phyloP scores from a whole-genome alignment of 2,888 invertebrate genomes.

The Lamellibrachia satsuma region DNA sequence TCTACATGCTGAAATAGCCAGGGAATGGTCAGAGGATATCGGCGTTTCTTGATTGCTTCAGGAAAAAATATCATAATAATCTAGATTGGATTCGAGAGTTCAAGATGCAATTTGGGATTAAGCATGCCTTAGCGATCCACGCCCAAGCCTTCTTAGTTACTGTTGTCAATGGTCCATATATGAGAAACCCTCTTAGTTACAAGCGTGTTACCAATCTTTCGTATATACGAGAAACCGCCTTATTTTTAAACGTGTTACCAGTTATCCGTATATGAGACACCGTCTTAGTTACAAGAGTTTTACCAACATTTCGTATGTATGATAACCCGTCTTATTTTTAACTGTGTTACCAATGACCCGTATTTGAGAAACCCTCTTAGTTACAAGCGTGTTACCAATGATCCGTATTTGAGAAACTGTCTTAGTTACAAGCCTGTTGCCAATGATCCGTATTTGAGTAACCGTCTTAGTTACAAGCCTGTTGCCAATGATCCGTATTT shows the following conservation, averaged over 20 bases:
- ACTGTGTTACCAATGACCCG: not conserved
- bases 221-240: not conserved
- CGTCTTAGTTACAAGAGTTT: not conserved
- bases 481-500: not conserved
- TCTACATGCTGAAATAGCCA: not conserved
- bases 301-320: not conserved
- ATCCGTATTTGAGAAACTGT: not conserved
- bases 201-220: not conserved
- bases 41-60: not conserved
- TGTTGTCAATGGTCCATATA: not conserved
- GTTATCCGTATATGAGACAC: not conserved
- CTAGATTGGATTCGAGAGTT: not conserved
- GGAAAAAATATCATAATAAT: not conserved
- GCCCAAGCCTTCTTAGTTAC: not conserved
- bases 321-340: not conserved
- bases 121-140: not conserved
- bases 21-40: not conserved
- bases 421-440: not conserved
- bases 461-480: not conserved
- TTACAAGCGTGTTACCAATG: not conserved
- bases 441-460: not conserved
- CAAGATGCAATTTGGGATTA: not conserved
- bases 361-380: not conserved
- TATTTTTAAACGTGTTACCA: not conserved
- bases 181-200: not conserved